A percentile compares a stretch with the other conserved stretches of the same genome.
phyloP scores from a whole-genome alignment of 2,797 vertebrate genomes.

The Syndactyla subalaris region DNA sequence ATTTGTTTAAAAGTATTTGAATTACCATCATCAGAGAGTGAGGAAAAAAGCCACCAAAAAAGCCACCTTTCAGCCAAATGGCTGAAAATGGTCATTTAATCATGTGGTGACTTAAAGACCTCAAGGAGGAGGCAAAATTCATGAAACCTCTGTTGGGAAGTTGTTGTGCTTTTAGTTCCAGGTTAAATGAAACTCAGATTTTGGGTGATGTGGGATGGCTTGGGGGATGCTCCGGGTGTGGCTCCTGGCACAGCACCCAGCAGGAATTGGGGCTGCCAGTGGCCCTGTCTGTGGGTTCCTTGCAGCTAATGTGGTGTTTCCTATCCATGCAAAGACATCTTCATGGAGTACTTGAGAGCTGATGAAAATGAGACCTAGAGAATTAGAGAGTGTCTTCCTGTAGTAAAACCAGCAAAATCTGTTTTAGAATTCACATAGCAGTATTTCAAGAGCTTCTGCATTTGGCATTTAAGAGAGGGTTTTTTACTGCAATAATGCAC shows the following conservation, averaged over 20 bases:
- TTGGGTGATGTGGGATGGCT: neutral
- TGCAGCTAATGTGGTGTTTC: accelerated
- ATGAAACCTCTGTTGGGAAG: neutral
- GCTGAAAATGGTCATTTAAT: neutral
- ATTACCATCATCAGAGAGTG: neutral
- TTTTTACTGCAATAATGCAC: neutral
- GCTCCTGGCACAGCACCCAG: accelerated
- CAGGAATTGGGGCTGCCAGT: neutral
- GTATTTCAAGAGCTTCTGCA: neutral
- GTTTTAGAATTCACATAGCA: neutral
- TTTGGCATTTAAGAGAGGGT: neutral
- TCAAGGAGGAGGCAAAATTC: neutral
- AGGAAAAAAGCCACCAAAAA: neutral
- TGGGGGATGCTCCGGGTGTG: neutral
- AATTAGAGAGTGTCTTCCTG: neutral
- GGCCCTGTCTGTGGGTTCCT: neutral
- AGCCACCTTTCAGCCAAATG: neutral
- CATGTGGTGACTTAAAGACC: neutral
- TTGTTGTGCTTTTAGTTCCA: neutral
- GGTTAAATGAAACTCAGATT: neutral
- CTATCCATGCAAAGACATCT: neutral
- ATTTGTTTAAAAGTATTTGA: neutral
- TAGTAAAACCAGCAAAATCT: neutral
- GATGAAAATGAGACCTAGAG: neutral
- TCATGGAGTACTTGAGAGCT: neutral